These are phyloP conservation scores for Helicoverpa armigera DNA, from an alignment of 1,140 invertebrate genomes.

Conservation along the genomic window DNA sequence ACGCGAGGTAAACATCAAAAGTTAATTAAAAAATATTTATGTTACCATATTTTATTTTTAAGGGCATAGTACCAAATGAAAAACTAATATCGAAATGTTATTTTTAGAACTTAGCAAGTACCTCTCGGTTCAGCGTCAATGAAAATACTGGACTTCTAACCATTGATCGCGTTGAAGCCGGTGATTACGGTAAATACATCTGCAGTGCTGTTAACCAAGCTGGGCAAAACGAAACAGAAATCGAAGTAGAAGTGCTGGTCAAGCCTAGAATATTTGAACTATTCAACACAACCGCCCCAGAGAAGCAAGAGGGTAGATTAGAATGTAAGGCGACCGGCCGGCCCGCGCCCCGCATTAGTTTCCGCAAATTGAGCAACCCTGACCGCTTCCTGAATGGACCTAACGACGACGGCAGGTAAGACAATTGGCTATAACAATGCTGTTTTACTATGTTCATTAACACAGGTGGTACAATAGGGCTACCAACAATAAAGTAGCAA, in stretches of 20 bases:
- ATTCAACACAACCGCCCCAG: conserved; percentile 90
- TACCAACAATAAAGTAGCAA: not conserved
- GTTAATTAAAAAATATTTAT: too few relatives aligned
- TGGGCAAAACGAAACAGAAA: conserved; percentile 89
- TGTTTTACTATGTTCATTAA: conserved; percentile 41
- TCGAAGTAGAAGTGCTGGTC: conserved; percentile 90
- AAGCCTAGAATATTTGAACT: conserved; percentile 93
- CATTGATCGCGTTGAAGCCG: conserved; percentile 92
- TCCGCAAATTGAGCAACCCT: conserved; percentile 89
- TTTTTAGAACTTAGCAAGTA: conserved; percentile 89
- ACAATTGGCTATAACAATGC: conserved; percentile 41
- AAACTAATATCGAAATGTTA: conserved; percentile 15
- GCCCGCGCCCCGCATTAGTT: conserved; percentile 92
- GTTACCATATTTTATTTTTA: too few relatives aligned
- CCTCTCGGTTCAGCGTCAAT: conserved; percentile 92
- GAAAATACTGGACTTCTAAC: conserved; percentile 89
- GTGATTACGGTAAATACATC: conserved; percentile 93
- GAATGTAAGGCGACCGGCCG: conserved; percentile 92
- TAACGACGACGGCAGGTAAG: conserved; percentile 88
- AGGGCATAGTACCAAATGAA: too few relatives aligned
- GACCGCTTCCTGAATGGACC: conserved; percentile 88
- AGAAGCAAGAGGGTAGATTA: conserved; percentile 89
- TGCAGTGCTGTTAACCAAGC: conserved; percentile 95
- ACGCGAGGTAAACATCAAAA: conserved; percentile 79
- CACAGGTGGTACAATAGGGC: conserved; percentile 27